phyloP scores from a whole-genome alignment of 2,888 invertebrate genomes.

The Oasisia sp. region DNA sequence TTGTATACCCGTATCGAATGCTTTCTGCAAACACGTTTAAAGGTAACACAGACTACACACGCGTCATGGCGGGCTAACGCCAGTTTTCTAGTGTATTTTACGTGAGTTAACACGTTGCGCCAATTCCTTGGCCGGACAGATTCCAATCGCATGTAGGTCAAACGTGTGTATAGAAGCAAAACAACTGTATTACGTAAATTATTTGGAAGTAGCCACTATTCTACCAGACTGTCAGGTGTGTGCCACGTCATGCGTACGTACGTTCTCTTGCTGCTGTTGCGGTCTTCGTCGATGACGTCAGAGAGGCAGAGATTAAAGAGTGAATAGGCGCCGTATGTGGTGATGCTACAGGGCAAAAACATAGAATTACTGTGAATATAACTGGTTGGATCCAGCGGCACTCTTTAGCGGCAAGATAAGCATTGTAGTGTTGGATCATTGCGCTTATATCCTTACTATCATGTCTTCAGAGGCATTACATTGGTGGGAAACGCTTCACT shows the following conservation, averaged over 20 bases:
- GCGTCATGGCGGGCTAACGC: no score
- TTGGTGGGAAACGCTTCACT: background rate
- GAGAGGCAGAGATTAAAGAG: conserved; percentile 59
- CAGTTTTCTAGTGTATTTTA: no score
- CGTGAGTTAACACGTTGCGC: no score
- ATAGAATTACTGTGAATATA: background rate
- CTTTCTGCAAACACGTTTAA: no score
- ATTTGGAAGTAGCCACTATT: no score
- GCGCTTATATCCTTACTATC: background rate
- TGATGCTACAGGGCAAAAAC: background rate
- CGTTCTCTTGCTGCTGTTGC: conserved; percentile 49
- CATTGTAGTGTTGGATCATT: background rate
- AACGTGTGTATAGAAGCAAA: no score
- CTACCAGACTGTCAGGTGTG: background rate
- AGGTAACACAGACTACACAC: no score
- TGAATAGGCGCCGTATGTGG: conserved; percentile 38
- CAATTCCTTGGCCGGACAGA: no score
- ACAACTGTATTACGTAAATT: no score
- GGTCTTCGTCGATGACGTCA: conserved; percentile 60
- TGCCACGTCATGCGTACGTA: conserved; percentile 35
- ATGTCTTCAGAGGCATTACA: background rate
- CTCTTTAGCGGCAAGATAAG: background rate
- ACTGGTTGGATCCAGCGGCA: background rate
- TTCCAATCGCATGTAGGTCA: no score
- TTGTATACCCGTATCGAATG: no score